Evolutionary conservation across 1,140 invertebrate species (phyloP).

Genomic region (Bradysia coprophila): DNA sequence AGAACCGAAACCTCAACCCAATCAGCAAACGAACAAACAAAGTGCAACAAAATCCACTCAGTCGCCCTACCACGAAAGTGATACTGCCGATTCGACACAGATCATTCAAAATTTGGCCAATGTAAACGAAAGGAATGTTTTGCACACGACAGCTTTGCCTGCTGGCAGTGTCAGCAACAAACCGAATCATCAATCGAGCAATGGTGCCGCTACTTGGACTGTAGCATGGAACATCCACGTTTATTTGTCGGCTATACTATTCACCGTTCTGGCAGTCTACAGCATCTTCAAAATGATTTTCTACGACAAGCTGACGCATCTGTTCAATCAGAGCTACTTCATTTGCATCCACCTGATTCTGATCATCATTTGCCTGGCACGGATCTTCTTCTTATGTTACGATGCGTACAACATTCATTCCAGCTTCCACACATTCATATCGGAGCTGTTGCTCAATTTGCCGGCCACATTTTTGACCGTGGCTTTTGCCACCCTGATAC

Average conservation of each 20-base stretch:
- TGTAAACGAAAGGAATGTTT: not conserved
- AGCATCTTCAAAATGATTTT: slow-evolving; percentile 65
- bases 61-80: slow-evolving; percentile 3
- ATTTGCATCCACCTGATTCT: slow-evolving; percentile 62
- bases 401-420: slow-evolving; percentile 73
- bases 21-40: slow-evolving; percentile 1
- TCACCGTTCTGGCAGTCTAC: slow-evolving; percentile 59
- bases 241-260: slow-evolving; percentile 64
- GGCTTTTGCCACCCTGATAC: slow-evolving; percentile 65
- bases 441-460: slow-evolving; percentile 62
- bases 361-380: slow-evolving; percentile 55
- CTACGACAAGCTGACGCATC: slow-evolving; percentile 60
- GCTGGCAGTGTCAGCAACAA: not conserved
- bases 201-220: slow-evolving; percentile 36
- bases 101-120: slow-evolving; percentile 26
- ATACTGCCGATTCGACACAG: slow-evolving; percentile 18
- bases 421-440: slow-evolving; percentile 56
- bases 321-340: slow-evolving; percentile 67
- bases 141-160: slow-evolving; percentile 6
- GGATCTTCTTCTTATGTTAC: slow-evolving; percentile 73
- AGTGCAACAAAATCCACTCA: slow-evolving; percentile 11
- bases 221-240: slow-evolving; percentile 80
- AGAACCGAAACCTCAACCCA: slow-evolving; percentile 1
- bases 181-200: not conserved
- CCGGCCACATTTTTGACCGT: slow-evolving; percentile 69